A percentile compares a stretch with the other conserved stretches of the same genome.
Evolutionary conservation across 2,797 vertebrate species (phyloP).

Genomic region (Urosaurus nigricauda): DNA sequence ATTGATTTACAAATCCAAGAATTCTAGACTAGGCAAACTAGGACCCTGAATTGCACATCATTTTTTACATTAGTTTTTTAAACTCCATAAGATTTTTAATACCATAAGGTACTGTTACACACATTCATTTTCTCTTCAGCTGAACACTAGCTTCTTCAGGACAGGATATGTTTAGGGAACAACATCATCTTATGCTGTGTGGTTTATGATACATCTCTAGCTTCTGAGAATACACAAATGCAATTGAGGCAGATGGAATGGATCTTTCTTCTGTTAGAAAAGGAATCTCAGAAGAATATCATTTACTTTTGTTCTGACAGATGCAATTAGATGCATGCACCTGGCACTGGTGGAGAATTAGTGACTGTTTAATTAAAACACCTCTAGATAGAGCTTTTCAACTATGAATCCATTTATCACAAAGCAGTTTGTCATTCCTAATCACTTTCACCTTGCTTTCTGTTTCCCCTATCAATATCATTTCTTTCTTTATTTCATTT

Average conservation of each 20-base stretch:
- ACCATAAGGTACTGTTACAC: not conserved
- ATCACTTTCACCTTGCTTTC: constrained; percentile 17
- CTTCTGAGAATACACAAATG: constrained; percentile 37
- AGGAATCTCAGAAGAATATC: constrained; percentile 30
- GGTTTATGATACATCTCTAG: not conserved
- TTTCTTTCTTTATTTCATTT: not conserved
- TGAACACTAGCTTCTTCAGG: not conserved
- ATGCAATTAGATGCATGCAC: constrained; percentile 30
- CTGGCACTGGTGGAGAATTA: constrained; percentile 33
- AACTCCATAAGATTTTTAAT: not conserved
- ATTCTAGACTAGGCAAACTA: not conserved
- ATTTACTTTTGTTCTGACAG: constrained; percentile 43
- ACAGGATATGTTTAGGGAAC: constrained; percentile 5
- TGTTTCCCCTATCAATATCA: not conserved
- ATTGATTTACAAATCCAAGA: not conserved
- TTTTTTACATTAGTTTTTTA: constrained; percentile 23
- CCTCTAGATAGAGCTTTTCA: constrained; percentile 28
- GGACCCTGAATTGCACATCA: not conserved
- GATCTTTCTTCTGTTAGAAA: constrained; percentile 1
- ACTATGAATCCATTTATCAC: constrained; percentile 35
- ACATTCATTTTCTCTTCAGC: not conserved
- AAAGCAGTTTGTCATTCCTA: constrained; percentile 26
- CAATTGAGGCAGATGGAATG: constrained; percentile 18
- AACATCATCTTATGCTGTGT: not conserved
- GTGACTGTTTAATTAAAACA: constrained; percentile 36